Conservation (phyloP, 2,797 vertebrate species). For the Lateolabrax maculatus region DNA sequence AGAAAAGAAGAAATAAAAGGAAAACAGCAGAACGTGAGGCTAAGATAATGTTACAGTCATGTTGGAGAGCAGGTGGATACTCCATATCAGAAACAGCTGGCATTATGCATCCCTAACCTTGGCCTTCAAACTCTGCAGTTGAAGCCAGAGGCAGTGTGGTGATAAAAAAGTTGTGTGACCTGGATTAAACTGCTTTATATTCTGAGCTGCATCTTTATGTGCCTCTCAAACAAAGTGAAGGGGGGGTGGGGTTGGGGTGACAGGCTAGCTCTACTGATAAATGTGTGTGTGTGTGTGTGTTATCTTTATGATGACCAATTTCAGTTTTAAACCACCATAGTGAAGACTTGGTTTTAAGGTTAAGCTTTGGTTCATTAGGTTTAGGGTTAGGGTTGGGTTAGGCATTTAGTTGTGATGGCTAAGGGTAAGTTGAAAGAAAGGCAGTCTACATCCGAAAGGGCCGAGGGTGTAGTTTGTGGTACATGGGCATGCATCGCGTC, state of each 20-base stretch:
- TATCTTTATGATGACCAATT: neutral
- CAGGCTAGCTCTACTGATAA: neutral
- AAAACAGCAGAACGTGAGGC: neutral
- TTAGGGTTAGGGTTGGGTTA: neutral
- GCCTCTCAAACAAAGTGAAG: slow-evolving; percentile 11
- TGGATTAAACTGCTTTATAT: slow-evolving; percentile 53
- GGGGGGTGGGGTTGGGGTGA: neutral
- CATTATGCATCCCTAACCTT: slow-evolving; percentile 39
- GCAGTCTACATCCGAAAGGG: too few relatives aligned
- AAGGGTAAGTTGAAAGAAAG: too few relatives aligned
- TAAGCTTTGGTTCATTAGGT: neutral
- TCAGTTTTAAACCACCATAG: neutral
- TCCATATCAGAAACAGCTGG: slow-evolving; percentile 13
- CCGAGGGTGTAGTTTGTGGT: too few relatives aligned
- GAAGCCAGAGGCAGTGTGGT: slow-evolving; percentile 7
- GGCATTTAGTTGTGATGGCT: too few relatives aligned
- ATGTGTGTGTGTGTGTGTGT: neutral
- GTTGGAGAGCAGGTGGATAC: slow-evolving; percentile 36
- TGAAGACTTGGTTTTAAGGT: neutral
- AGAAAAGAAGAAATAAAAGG: neutral
- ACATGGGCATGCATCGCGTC: neutral
- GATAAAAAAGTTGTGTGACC: slow-evolving; percentile 50
- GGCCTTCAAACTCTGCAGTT: slow-evolving; percentile 30
- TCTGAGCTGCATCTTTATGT: slow-evolving; percentile 38
- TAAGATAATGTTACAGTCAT: neutral